Evolutionary conservation across 2,888 invertebrate species (phyloP), one percentile per base, ranked within the genome.

Genomic region (Empis livida): DNA sequence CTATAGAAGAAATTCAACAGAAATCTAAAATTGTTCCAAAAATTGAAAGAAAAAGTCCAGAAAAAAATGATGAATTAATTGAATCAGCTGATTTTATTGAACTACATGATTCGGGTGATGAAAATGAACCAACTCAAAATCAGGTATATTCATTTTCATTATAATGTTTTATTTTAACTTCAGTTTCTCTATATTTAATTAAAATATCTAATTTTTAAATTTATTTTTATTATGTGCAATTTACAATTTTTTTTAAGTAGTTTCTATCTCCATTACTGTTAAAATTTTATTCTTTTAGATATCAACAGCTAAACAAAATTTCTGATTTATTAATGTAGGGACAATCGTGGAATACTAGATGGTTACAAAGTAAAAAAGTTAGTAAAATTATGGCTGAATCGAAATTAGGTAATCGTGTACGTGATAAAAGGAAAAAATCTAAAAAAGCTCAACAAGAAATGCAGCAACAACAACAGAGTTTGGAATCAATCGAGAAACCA

Each of bases 291-390:
- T 27, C 23, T 27, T 27, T 27, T 27, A 27, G 23, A 27, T 15
- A 13, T 43, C 16, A 42, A 40, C 15, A 14, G 5, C n/a, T 27
- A 39, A 43, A 17, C 23, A 45, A 44, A 37, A 48, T 42, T 35
- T 45, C 31, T 45, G 31, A 16, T 11, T 39, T 45, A 42, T 45
- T 42, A 17, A 27, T 27, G 66, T 40, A 51, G 47, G 46, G 41
- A 10, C 50, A 68, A 35, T 77, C 78, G 0, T 79, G 79, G 79
- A 77, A 75, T 57, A 71, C 74, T 40, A 67, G 79, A 42, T 79
- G 78, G 59, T 62, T 79, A 41, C 73, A 69, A 11, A 79, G 79
- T 52, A 72, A 67, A 13, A 78, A 78, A 62, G 79, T 79, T 0
- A 76, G 73, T 57, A 73, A 64, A 55, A 77, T 79, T 2, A 58